Percentiles rank a stretch among this genome's conserved stretches.
These are phyloP conservation scores for Saimiri boliviensis DNA, from an alignment of 2,113 vertebrate species.

Conservation along the genomic window DNA sequence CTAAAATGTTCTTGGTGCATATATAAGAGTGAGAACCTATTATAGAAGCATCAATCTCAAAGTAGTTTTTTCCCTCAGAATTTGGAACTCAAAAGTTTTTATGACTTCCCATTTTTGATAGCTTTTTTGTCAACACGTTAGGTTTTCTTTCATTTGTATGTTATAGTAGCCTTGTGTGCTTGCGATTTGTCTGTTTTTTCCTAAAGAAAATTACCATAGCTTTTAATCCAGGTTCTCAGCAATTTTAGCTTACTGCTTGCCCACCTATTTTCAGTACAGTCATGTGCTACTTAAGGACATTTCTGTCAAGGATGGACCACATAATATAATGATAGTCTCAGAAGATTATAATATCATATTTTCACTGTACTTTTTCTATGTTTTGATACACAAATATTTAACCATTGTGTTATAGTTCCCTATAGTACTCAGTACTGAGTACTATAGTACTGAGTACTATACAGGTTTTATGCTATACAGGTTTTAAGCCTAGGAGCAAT, in stretches of 20 bases:
- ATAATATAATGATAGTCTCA: background rate
- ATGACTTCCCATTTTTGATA: background rate
- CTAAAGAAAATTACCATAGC: background rate
- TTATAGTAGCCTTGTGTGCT: background rate
- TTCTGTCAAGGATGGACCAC: background rate
- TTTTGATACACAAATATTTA: background rate
- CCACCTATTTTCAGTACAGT: background rate
- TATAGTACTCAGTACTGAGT: background rate
- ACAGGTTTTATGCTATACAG: background rate
- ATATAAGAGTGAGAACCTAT: background rate
- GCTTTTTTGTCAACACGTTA: conserved; percentile 6
- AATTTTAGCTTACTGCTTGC: background rate
- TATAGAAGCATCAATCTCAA: background rate
- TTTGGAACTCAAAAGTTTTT: background rate
- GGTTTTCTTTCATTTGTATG: background rate
- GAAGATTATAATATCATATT: background rate
- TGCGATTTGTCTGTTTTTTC: background rate
- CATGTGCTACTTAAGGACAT: background rate
- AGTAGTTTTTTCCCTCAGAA: background rate
- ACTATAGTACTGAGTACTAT: background rate
- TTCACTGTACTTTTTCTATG: background rate
- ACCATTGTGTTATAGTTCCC: background rate
- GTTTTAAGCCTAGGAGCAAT: background rate
- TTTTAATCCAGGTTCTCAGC: background rate
- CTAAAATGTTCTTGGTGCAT: background rate